Conservation (phyloP, 2,113 vertebrate species). For the Sapayoa aenigma region DNA sequence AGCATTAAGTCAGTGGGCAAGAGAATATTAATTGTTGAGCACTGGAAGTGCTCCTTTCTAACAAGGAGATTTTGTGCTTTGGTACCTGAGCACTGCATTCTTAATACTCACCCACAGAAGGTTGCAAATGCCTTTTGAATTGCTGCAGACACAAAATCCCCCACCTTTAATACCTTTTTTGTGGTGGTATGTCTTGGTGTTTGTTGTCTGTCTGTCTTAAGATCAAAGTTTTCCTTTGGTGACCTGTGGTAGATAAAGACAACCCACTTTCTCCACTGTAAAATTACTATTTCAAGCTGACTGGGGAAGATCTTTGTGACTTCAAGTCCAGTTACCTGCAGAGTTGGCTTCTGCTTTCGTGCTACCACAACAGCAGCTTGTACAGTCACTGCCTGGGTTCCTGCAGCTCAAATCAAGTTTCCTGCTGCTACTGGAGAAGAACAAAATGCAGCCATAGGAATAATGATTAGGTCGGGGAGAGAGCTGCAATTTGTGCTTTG, state of each 20-base stretch:
- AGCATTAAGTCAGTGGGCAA: not conserved
- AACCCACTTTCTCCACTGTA: not conserved
- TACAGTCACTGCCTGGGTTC: slow-evolving; percentile 8
- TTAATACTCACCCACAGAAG: not conserved
- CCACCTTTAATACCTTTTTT: not conserved
- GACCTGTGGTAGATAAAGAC: not conserved
- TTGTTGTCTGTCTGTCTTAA: not conserved
- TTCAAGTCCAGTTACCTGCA: slow-evolving; percentile 33
- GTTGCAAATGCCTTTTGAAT: not conserved
- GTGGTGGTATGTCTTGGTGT: not conserved
- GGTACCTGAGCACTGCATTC: not conserved
- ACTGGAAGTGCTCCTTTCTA: not conserved
- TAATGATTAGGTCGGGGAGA: slow-evolving; percentile 30
- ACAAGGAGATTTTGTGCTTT: not conserved
- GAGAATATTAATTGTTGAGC: not conserved
- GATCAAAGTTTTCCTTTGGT: not conserved
- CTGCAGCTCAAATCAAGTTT: slow-evolving; percentile 44
- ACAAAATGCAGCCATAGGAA: slow-evolving; percentile 6
- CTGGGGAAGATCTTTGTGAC: not conserved
- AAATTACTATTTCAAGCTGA: slow-evolving; percentile 6
- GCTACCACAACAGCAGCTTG: slow-evolving; percentile 41
- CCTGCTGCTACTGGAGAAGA: slow-evolving; percentile 42
- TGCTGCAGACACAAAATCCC: not conserved
- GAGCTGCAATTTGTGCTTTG: slow-evolving; percentile 44
- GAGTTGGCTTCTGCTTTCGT: slow-evolving; percentile 35